A percentile compares a stretch with the other conserved stretches of the same genome.
Conservation (phyloP, 2,797 vertebrate genomes). For the Acanthurus tractus region DNA sequence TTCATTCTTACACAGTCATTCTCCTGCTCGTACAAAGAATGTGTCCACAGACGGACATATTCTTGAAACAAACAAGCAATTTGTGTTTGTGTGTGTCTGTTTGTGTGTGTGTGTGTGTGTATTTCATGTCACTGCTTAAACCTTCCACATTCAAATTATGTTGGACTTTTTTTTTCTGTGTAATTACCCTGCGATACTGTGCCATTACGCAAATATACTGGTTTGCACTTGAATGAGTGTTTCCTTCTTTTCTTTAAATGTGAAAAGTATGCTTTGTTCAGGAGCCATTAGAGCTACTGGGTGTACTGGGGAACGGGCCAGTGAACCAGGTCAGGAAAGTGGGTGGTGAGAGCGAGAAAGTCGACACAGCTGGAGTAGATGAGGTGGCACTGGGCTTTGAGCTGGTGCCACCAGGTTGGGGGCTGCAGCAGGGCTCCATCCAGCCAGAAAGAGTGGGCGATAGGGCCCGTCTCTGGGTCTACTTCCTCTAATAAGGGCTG, state of each 20-base stretch:
- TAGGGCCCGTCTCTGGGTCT: constrained; percentile 29
- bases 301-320: constrained; percentile 53
- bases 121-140: constrained; percentile 38
- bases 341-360: constrained; percentile 59
- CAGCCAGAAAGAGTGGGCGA: constrained; percentile 24
- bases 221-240: constrained; percentile 47
- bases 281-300: constrained; percentile 46
- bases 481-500: constrained; percentile 68
- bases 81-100: not conserved
- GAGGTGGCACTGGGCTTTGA: constrained; percentile 62
- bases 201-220: constrained; percentile 55
- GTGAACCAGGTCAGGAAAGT: constrained; percentile 56
- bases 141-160: constrained; percentile 42
- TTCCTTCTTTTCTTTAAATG: constrained; percentile 38
- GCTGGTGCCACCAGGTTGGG: constrained; percentile 23
- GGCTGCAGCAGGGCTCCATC: constrained; percentile 26
- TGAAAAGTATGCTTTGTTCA: constrained; percentile 60
- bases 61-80: constrained; percentile 39
- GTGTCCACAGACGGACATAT: not conserved
- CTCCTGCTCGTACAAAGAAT: constrained; percentile 26
- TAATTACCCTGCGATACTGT: constrained; percentile 51
- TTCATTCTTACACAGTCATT: constrained; percentile 7
- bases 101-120: not conserved
- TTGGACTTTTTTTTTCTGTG: constrained; percentile 31
- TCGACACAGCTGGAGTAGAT: constrained; percentile 56